Conservation (phyloP, 2,888 invertebrate genomes). For the Macaria notata region DNA sequence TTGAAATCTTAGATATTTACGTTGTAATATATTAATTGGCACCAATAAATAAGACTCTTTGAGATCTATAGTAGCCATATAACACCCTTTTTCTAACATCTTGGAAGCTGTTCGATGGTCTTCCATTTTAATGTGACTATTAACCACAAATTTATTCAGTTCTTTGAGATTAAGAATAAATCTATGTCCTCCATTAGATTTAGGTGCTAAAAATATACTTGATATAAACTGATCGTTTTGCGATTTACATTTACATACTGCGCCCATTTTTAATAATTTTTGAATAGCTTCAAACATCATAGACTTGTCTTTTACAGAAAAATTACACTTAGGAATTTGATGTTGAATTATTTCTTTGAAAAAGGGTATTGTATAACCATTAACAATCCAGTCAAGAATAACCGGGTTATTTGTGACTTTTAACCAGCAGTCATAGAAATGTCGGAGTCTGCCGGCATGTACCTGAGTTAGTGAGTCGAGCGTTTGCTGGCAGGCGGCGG, state of each 20-base stretch:
- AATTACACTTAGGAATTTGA: not conserved
- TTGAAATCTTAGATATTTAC: conserved; percentile 33
- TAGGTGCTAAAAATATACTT: conserved; percentile 28
- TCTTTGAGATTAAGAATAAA: conserved; percentile 34
- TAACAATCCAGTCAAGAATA: conserved; percentile 24
- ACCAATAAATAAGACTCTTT: conserved; percentile 33
- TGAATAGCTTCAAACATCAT: conserved; percentile 24
- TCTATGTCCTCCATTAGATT: conserved; percentile 26
- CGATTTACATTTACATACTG: too few relatives aligned
- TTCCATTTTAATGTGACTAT: conserved; percentile 35
- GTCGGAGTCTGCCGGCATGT: not conserved
- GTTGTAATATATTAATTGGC: conserved; percentile 11
- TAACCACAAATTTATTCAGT: conserved; percentile 29
- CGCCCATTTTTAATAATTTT: conserved; percentile 30
- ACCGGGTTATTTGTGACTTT: conserved; percentile 22
- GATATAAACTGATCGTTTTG: conserved; percentile 25
- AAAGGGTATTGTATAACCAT: conserved; percentile 20
- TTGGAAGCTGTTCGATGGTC: conserved; percentile 31
- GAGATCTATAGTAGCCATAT: conserved; percentile 30
- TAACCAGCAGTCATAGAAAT: conserved; percentile 30
- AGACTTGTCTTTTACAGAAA: conserved; percentile 5
- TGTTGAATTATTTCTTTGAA: conserved; percentile 6
- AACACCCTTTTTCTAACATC: conserved; percentile 21
- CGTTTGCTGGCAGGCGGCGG: not conserved
- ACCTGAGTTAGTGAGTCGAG: not conserved